A percentile compares a stretch with the other conserved stretches of the same genome.
Evolutionary conservation across 1,140 invertebrate species (phyloP).

Genomic region (Druon quercuslanigerum): DNA sequence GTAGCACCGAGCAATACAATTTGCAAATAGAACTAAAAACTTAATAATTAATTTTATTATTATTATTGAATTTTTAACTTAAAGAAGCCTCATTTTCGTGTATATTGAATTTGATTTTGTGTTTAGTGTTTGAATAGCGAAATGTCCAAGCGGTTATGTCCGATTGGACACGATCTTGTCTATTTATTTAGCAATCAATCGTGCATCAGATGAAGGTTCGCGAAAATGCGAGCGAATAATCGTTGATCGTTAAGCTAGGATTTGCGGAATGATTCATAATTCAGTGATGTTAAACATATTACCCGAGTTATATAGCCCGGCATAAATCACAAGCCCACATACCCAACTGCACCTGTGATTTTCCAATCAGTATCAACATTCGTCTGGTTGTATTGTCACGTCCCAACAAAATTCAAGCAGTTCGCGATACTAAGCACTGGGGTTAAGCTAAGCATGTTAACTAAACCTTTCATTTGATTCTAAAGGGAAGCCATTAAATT

Average conservation of each 20-base stretch:
- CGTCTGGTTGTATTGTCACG: neutral
- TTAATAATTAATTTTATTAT: too few species aligned
- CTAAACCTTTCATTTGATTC: conserved; percentile 64
- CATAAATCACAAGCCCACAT: conserved; percentile 16
- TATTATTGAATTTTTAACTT: too few species aligned
- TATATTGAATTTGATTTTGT: conserved; percentile 42
- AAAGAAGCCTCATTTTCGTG: neutral
- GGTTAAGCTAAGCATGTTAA: conserved; percentile 53
- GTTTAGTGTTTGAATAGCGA: conserved; percentile 37
- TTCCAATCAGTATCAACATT: neutral
- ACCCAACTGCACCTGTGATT: conserved; percentile 17
- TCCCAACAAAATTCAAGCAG: conserved; percentile 43
- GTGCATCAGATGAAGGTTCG: conserved; percentile 38
- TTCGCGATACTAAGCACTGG: conserved; percentile 50
- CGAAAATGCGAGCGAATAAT: conserved; percentile 41
- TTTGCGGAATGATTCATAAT: conserved; percentile 25
- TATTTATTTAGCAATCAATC: conserved; percentile 21
- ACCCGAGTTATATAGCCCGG: neutral
- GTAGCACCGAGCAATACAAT: too few species aligned
- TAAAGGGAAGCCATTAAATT: conserved; percentile 64
- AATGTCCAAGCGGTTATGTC: conserved; percentile 35
- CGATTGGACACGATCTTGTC: conserved; percentile 27
- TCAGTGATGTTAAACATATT: conserved; percentile 10
- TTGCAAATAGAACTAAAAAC: too few species aligned
- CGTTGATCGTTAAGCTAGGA: conserved; percentile 3